Evolutionary conservation across 2,888 invertebrate species (phyloP), one percentile per base, ranked within the genome.

Genomic region (Ametastegia equiseti): DNA sequence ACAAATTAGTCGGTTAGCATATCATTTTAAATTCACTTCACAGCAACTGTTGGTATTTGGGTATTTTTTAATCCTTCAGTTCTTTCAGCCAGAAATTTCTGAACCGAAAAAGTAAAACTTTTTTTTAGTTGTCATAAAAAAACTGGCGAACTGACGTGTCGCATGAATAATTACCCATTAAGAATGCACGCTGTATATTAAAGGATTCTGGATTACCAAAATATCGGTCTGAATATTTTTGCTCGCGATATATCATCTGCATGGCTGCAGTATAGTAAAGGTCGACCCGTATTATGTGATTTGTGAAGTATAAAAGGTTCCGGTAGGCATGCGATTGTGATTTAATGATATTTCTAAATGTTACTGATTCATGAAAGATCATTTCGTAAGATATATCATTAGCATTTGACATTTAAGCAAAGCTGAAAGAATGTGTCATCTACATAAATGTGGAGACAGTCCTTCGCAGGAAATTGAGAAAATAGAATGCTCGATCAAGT

Each of bases 351-450:
- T 50, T 73, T 7, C 6, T 3, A 33, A 33, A n/a, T n/a, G 30
- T n/a, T 73, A 47, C 33, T 30, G 75, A 36, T 75, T 36, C 19
- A 50, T 33, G n/a, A 50, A 19, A 36, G 7, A 23, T 36, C 23
- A 36, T 71, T 50, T 75, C 54, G 75, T 39, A 50, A 75, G 13
- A 36, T 19, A 13, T 23, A 7, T 4, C 33, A 75, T 75, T 75
- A 45, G 54, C 75, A 75, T 75, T 54, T 50, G 33, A 75, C 54
- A 75, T 75, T 75, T 36, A 19, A 27, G 11, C 19, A 11, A 54
- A 50, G 50, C 15, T 33, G 36, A 11, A n/a, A n/a, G 54, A 33
- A 50, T 50, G 47, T 73, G 73, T 73, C 45, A 73, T 50, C 27
- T 27, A n/a, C 45, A 23, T 30, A 47, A 19, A 33, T 39, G 19